phyloP scores from a whole-genome alignment of 1,140 invertebrate species.

The Batillaria attramentaria region DNA sequence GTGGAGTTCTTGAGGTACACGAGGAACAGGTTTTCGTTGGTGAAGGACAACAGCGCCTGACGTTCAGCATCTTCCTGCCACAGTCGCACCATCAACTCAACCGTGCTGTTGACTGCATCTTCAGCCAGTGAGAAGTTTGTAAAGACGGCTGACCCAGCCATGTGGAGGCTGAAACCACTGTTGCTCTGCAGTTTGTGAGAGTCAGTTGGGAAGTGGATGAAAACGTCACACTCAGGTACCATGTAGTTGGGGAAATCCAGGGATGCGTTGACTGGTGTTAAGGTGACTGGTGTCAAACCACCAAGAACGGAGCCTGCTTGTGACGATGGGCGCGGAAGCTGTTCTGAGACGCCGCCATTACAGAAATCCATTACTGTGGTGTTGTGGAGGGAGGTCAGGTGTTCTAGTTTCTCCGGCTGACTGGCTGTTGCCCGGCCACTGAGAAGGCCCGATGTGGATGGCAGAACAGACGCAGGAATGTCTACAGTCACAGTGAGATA shows the following conservation, averaged over 20 bases:
- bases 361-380: slow-evolving; percentile 3
- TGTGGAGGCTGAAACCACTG: slow-evolving; percentile 47
- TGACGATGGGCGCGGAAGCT: not conserved
- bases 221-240: slow-evolving; percentile 37
- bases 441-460: slow-evolving; percentile 36
- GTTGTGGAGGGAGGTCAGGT: slow-evolving; percentile 32
- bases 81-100: slow-evolving; percentile 47
- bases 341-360: slow-evolving; percentile 12
- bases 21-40: slow-evolving; percentile 40
- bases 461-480: slow-evolving; percentile 20
- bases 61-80: slow-evolving; percentile 31
- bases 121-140: slow-evolving; percentile 37
- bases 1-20: slow-evolving; percentile 30
- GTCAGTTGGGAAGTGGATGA: slow-evolving; percentile 42
- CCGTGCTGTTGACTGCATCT: slow-evolving; percentile 35
- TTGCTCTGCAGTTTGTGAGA: slow-evolving; percentile 30
- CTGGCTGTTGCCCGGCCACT: slow-evolving; percentile 33
- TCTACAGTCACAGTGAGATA: slow-evolving; percentile 38
- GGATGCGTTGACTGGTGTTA: not conserved
- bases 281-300: not conserved
- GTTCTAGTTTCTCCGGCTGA: slow-evolving; percentile 29
- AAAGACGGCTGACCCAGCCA: slow-evolving; percentile 38
- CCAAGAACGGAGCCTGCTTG: not conserved
- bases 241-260: slow-evolving; percentile 30
- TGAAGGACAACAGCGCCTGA: slow-evolving; percentile 48